Evolutionary conservation across 2,797 vertebrate genomes (phyloP).

Genomic region (Acanthurus lineatus): DNA sequence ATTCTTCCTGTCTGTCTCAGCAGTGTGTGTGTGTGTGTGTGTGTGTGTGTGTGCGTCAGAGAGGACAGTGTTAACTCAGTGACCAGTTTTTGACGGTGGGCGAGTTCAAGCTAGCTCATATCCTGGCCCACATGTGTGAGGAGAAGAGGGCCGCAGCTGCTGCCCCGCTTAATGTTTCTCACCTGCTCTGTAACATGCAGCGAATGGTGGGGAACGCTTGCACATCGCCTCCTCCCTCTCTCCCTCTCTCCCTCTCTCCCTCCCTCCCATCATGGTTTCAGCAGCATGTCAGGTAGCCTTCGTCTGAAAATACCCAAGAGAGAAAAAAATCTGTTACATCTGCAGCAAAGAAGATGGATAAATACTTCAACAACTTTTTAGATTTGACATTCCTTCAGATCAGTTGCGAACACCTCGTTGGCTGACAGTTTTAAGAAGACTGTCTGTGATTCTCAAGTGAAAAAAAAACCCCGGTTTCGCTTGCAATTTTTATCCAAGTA

Average conservation of each 20-base stretch:
- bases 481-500: background rate
- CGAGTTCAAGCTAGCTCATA: conserved; percentile 51
- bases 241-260: too few species aligned
- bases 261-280: conserved; percentile 33
- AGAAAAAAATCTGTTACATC: conserved; percentile 43
- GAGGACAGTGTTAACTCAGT: conserved; percentile 57
- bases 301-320: conserved; percentile 39
- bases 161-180: conserved; percentile 75
- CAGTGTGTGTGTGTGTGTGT: too few species aligned
- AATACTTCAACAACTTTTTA: conserved; percentile 48
- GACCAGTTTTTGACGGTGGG: conserved; percentile 58
- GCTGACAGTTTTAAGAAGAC: conserved; percentile 2
- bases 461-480: conserved; percentile 15
- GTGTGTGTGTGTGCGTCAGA: conserved; percentile 11
- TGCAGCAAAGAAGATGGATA: conserved; percentile 51
- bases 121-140: conserved; percentile 69
- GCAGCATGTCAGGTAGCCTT: conserved; percentile 64
- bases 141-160: conserved; percentile 69
- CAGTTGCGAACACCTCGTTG: conserved; percentile 19
- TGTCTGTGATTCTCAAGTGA: background rate
- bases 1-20: background rate
- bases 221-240: conserved; percentile 30
- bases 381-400: conserved; percentile 33
- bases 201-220: conserved; percentile 14
- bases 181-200: conserved; percentile 74